These are phyloP conservation scores for Shinisaurus crocodilurus DNA, from an alignment of 2,113 vertebrate species.

Conservation along the genomic window DNA sequence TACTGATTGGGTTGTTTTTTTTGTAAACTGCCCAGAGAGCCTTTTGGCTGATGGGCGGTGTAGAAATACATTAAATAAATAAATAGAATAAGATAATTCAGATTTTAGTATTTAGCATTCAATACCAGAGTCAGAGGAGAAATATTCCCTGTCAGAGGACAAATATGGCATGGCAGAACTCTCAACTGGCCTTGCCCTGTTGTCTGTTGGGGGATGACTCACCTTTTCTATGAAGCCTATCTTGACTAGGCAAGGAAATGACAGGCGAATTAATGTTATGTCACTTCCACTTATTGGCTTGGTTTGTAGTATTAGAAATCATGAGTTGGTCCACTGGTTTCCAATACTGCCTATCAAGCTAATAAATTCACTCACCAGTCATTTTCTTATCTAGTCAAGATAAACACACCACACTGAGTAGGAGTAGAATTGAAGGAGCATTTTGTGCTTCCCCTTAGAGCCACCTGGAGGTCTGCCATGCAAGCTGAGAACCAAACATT, in stretches of 20 bases:
- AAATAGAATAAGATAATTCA: neutral
- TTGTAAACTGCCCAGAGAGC: too few relatives aligned
- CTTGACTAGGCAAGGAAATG: neutral
- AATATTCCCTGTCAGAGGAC: neutral
- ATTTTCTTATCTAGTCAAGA: neutral
- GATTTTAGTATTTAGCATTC: neutral
- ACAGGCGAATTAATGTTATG: neutral
- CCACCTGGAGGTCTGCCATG: neutral
- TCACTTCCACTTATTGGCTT: neutral
- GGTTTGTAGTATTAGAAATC: neutral
- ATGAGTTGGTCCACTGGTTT: too few relatives aligned
- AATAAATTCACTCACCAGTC: neutral
- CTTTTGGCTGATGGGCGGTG: too few relatives aligned
- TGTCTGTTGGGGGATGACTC: neutral
- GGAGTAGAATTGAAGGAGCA: neutral
- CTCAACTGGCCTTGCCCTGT: neutral
- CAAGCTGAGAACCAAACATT: neutral
- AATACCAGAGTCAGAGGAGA: too few relatives aligned
- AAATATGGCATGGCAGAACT: neutral
- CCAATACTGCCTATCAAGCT: neutral
- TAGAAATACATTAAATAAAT: too few relatives aligned
- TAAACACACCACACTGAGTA: neutral
- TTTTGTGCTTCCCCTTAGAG: neutral
- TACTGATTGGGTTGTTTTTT: too few relatives aligned
- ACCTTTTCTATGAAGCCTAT: neutral